phyloP scores from a whole-genome alignment of 2,888 invertebrate genomes.

The Pseudolycoriella hygida region DNA sequence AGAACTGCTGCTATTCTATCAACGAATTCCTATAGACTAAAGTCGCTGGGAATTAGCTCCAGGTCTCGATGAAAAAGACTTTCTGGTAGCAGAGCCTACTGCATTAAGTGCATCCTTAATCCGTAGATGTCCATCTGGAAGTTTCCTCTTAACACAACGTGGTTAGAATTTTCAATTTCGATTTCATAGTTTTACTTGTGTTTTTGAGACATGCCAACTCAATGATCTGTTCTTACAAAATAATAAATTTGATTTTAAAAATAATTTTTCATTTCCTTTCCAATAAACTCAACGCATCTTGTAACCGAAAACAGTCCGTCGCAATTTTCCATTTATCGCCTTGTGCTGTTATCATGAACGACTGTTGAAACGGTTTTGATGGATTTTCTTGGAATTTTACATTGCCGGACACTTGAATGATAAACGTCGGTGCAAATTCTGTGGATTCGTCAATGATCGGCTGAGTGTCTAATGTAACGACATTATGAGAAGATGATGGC shows the following conservation, averaged over 20 bases:
- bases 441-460: constrained; percentile 62
- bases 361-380: constrained; percentile 60
- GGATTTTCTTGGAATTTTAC: constrained; percentile 49
- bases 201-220: too few relatives aligned
- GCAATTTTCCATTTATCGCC: constrained; percentile 90
- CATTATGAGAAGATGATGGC: constrained; percentile 59
- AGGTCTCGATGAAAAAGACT: too few relatives aligned
- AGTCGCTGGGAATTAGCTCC: too few relatives aligned
- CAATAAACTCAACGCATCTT: constrained; percentile 30
- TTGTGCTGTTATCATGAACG: constrained; percentile 71
- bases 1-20: too few relatives aligned
- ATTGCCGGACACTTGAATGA: constrained; percentile 68
- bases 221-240: too few relatives aligned
- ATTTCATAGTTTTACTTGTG: too few relatives aligned
- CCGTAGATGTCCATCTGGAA: too few relatives aligned
- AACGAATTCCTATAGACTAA: too few relatives aligned
- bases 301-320: constrained; percentile 70
- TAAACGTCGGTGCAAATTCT: constrained; percentile 57
- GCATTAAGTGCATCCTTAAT: too few relatives aligned
- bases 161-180: too few relatives aligned
- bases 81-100: too few relatives aligned
- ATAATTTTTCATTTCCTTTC: constrained; percentile 7
- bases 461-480: constrained; percentile 73
- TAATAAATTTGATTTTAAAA: background rate
- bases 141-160: too few relatives aligned